Conservation (phyloP, 2,113 vertebrate genomes). For the Elaphurus davidianus region DNA sequence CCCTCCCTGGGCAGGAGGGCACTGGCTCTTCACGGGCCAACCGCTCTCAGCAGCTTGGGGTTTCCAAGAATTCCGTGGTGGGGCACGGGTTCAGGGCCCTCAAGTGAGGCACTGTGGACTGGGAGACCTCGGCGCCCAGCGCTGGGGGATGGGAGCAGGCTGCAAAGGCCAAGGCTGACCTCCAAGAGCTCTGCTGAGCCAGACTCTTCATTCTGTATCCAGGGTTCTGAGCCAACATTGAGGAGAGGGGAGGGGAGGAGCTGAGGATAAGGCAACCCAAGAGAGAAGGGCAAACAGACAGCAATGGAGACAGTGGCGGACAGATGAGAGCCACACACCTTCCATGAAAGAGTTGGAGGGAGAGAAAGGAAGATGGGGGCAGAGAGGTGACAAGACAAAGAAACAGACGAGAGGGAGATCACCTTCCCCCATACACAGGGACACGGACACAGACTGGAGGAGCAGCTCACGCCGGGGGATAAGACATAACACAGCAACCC, state of each 20-base stretch:
- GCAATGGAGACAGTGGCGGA: neutral
- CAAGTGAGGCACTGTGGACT: neutral
- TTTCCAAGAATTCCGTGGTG: neutral
- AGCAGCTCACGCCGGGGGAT: neutral
- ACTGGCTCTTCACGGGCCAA: neutral
- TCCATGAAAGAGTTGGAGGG: neutral
- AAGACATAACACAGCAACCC: neutral
- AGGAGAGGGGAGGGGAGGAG: neutral
- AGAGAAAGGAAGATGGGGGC: neutral
- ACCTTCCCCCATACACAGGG: neutral
- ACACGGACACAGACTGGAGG: neutral
- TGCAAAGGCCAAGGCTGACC: neutral
- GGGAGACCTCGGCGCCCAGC: neutral
- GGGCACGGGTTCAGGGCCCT: neutral
- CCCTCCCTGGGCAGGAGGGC: neutral
- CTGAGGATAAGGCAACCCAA: conserved; percentile 56
- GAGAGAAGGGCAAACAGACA: neutral
- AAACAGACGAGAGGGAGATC: neutral
- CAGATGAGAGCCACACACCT: neutral
- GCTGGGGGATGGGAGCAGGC: neutral
- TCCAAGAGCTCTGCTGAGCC: neutral
- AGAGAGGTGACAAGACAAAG: neutral
- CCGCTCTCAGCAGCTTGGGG: neutral
- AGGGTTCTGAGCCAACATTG: neutral
- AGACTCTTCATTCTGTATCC: neutral